A percentile compares a stretch with the other conserved stretches of the same genome.
Conservation (phyloP, 1,140 invertebrate genomes). For the Trichoplusia ni region DNA sequence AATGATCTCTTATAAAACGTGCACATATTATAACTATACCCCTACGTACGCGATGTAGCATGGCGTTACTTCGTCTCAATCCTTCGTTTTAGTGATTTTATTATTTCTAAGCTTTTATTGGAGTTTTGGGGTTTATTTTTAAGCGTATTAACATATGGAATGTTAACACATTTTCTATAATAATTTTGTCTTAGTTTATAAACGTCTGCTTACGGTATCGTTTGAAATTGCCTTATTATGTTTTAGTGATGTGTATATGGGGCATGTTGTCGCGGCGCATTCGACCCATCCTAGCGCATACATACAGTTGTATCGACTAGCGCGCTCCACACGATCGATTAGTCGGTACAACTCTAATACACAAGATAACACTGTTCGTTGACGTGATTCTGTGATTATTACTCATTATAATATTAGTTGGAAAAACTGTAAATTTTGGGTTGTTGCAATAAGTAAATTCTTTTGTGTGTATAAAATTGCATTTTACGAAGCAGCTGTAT, state of each 20-base stretch:
- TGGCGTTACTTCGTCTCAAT: conserved; percentile 26
- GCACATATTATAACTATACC: conserved; percentile 38
- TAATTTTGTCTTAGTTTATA: conserved; percentile 34
- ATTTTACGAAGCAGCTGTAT: conserved; percentile 45
- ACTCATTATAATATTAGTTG: conserved; percentile 41
- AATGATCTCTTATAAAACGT: conserved; percentile 50
- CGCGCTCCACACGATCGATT: neutral
- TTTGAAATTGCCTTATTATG: conserved; percentile 47
- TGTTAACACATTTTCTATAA: conserved; percentile 55
- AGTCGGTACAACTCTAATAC: neutral
- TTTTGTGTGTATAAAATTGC: conserved; percentile 50
- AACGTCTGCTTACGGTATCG: conserved; percentile 36
- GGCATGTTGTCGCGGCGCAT: conserved; percentile 44
- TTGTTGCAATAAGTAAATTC: conserved; percentile 71
- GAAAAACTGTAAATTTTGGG: conserved; percentile 63
- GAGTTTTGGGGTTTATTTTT: conserved; percentile 63
- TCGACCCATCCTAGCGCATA: conserved; percentile 16
- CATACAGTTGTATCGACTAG: neutral
- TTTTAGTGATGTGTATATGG: conserved; percentile 49
- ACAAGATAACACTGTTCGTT: conserved; percentile 16
- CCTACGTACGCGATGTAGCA: conserved; percentile 26
- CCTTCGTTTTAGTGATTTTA: conserved; percentile 33
- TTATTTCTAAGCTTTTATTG: conserved; percentile 45
- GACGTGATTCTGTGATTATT: conserved; percentile 42
- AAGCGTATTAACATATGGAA: conserved; percentile 63